These are phyloP conservation scores for Anodontia alba DNA, from an alignment of 2,888 invertebrate genomes.

Conservation along the genomic window DNA sequence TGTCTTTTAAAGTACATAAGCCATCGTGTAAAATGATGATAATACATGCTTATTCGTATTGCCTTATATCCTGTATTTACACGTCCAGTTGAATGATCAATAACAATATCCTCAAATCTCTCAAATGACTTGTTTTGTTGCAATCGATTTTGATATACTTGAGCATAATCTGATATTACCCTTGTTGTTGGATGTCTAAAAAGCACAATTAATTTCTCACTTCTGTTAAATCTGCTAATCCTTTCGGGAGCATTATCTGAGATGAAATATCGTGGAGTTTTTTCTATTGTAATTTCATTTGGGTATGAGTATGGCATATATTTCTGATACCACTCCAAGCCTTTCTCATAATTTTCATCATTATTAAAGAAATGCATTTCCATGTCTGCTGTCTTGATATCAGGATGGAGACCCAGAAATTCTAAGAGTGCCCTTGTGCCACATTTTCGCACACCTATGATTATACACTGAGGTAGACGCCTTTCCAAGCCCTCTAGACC, in stretches of 20 bases:
- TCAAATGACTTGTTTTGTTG: slow-evolving; percentile 78
- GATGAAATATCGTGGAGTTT: slow-evolving; percentile 99
- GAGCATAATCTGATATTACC: slow-evolving; percentile 98
- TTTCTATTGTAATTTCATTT: slow-evolving; percentile 97
- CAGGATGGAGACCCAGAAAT: slow-evolving; percentile 85
- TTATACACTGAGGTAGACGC: slow-evolving; percentile 84
- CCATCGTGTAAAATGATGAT: slow-evolving; percentile 94
- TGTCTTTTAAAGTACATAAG: slow-evolving; percentile 95
- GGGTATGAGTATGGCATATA: slow-evolving; percentile 97
- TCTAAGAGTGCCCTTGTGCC: slow-evolving; percentile 85
- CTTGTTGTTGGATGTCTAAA: slow-evolving; percentile 98
- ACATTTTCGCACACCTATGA: slow-evolving; percentile 85
- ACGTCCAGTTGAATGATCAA: slow-evolving; percentile 81
- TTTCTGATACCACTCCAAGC: slow-evolving; percentile 94
- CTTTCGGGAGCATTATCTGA: slow-evolving; percentile 97
- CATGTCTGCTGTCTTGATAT: slow-evolving; percentile 96
- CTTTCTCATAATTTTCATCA: slow-evolving; percentile 91
- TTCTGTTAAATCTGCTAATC: slow-evolving; percentile 96
- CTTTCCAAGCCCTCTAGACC: slow-evolving; percentile 63
- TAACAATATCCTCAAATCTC: slow-evolving; percentile 84
- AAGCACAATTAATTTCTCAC: slow-evolving; percentile 94
- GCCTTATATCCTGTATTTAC: slow-evolving; percentile 85
- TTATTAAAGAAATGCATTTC: slow-evolving; percentile 99
- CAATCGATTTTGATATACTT: slow-evolving; percentile 89
- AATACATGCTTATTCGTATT: slow-evolving; percentile 84